phyloP scores from a whole-genome alignment of 2,888 invertebrate species.

The Drosophila hamatofila region DNA sequence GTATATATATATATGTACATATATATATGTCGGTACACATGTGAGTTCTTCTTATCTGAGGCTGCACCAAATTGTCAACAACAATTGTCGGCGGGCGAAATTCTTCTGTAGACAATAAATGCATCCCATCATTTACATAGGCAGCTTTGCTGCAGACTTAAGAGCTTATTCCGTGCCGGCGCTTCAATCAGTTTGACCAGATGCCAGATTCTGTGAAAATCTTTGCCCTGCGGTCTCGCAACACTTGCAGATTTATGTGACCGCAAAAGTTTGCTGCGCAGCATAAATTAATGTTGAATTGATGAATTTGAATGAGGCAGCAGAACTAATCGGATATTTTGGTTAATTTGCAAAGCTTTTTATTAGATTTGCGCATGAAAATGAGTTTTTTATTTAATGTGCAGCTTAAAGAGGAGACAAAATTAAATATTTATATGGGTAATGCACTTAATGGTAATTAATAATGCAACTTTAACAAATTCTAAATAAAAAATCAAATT shows the following conservation, averaged over 20 bases:
- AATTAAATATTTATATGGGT: too few species aligned
- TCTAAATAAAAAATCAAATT: too few species aligned
- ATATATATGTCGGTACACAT: slow-evolving; percentile 11
- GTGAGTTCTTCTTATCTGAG: slow-evolving; percentile 4
- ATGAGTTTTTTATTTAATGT: neutral
- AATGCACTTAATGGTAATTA: too few species aligned
- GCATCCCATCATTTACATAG: slow-evolving; percentile 67
- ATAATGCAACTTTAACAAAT: too few species aligned
- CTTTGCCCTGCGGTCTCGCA: slow-evolving; percentile 55
- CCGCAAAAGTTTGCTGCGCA: slow-evolving; percentile 67
- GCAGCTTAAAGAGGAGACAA: neutral
- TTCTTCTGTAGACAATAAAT: slow-evolving; percentile 62
- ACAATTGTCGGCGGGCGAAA: slow-evolving; percentile 22
- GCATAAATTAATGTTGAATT: slow-evolving; percentile 77
- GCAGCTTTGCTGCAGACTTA: slow-evolving; percentile 43
- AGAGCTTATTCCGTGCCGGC: slow-evolving; percentile 46
- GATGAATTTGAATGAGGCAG: slow-evolving; percentile 65
- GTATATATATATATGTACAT: neutral
- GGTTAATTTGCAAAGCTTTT: slow-evolving; percentile 15
- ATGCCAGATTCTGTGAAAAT: slow-evolving; percentile 32
- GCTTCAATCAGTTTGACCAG: slow-evolving; percentile 62
- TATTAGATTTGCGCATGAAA: neutral
- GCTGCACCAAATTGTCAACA: slow-evolving; percentile 47
- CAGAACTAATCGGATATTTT: slow-evolving; percentile 19
- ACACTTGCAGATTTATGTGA: slow-evolving; percentile 70